These are phyloP conservation scores for Poecilia wingei DNA, from an alignment of 2,797 vertebrate genomes.

Conservation along the genomic window DNA sequence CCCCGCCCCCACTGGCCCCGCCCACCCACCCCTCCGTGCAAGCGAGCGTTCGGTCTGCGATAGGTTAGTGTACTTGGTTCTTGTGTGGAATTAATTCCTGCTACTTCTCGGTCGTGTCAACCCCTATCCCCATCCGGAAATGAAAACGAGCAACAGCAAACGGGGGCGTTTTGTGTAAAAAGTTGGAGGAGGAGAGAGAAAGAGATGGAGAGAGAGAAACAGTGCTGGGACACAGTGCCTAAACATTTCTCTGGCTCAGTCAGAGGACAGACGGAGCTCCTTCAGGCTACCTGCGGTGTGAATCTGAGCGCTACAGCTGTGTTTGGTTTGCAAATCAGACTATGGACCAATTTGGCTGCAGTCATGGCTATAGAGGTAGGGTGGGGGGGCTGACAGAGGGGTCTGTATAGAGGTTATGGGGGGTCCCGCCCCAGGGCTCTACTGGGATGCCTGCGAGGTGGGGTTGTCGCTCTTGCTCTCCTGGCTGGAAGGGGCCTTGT, in stretches of 20 bases:
- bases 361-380: slow-evolving; percentile 53
- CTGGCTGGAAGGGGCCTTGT: slow-evolving; percentile 97
- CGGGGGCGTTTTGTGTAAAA: slow-evolving; percentile 43
- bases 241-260: slow-evolving; percentile 40
- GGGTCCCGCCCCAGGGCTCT: slow-evolving; percentile 64
- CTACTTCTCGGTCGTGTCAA: slow-evolving; percentile 36
- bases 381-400: slow-evolving; percentile 49
- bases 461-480: slow-evolving; percentile 99
- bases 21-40: slow-evolving; percentile 40
- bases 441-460: slow-evolving; percentile 97
- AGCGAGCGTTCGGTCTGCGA: slow-evolving; percentile 42
- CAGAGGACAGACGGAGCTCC: slow-evolving; percentile 33
- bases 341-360: slow-evolving; percentile 44
- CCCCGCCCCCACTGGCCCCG: slow-evolving; percentile 40
- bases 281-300: slow-evolving; percentile 32
- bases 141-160: slow-evolving; percentile 53
- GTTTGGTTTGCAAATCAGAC: slow-evolving; percentile 47
- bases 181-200: slow-evolving; percentile 17
- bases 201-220: not conserved
- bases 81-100: slow-evolving; percentile 40
- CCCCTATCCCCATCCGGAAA: slow-evolving; percentile 41
- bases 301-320: slow-evolving; percentile 57
- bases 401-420: slow-evolving; percentile 54
- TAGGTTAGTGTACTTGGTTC: slow-evolving; percentile 43
- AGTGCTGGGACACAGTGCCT: slow-evolving; percentile 17